Percentiles rank a stretch among this genome's conserved stretches.
Evolutionary conservation across 2,797 vertebrate species (phyloP).

Genomic region (Bradypus variegatus): DNA sequence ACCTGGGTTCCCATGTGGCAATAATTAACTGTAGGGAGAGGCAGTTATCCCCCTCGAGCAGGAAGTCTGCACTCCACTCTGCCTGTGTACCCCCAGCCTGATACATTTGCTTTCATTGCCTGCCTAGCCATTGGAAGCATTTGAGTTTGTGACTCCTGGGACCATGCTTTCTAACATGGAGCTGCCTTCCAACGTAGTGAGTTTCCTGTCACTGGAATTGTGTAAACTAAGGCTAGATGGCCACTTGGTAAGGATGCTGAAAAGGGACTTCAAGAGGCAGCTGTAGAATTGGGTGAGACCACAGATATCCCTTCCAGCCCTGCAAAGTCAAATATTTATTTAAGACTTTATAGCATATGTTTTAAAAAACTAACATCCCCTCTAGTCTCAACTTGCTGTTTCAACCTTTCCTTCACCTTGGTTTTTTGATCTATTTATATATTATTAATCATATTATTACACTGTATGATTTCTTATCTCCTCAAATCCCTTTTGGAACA

Average conservation of each 20-base stretch:
- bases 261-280: constrained; percentile 5
- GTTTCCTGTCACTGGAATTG: neutral
- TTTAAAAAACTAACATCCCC: constrained; percentile 35
- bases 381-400: constrained; percentile 43
- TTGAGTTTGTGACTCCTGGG: neutral
- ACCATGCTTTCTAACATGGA: neutral
- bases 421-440: constrained; percentile 44
- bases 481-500: constrained; percentile 36
- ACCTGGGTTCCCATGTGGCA: neutral
- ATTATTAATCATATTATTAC: constrained; percentile 28
- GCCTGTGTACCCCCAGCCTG: neutral
- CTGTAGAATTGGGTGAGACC: neutral
- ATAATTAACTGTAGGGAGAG: neutral
- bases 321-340: constrained; percentile 44
- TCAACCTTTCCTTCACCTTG: constrained; percentile 18
- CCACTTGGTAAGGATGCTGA: neutral
- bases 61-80: neutral
- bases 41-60: neutral
- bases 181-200: neutral
- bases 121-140: neutral
- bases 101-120: neutral
- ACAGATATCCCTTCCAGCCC: neutral
- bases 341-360: neutral
- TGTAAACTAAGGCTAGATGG: neutral
- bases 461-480: constrained; percentile 20